Base-by-base conservation (phyloP, 2,797 vertebrate species). In the Gymnocypris eckloni region DNA sequence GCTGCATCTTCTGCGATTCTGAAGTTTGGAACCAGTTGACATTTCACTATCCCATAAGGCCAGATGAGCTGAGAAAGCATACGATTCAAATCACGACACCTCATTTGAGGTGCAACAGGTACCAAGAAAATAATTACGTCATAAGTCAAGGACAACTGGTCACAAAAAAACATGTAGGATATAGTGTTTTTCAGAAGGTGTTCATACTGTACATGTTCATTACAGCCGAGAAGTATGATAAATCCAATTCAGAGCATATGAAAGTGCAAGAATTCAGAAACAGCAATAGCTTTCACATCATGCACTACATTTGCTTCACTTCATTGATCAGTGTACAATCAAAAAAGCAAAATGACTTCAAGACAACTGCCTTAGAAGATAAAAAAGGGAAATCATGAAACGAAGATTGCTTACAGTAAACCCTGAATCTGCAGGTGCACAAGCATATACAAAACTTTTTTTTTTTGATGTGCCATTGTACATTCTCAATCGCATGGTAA, bases 401-500 rank as follows among this genome's bases (percentile, higher is more conserved):
- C 3, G 0, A 45, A 61, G 56, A 61, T 18, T 79, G 39, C 54
- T 20, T 18, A 64, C 10, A 18, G 52, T 33, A 59, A 78, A 78
- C 20, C 20, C 56, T 79, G n/a, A 45, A 64, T 45, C 56, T 64
- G 39, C 56, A 79, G 77, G 77, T 79, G 56, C 77, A 64, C 22
- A 28, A 77, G 50, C 18, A 77, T 33, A 11, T 52, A 52, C 15
- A 18, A 33, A 59, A 41, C 22, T 6, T 79, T 16, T 59, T 16
- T 59, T 52, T 78, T 25, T 25, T 79, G 52, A 56, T 79, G 41
- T 80, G 59, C 64, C 33, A 52, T 79, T 28, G 28, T 70, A 48
- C 54, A 80, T 72, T 86, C 83, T 83, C 72, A 41, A 25, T 70
- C 45, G 78, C 72, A 70, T 73, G 70, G 83, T 80, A 85, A 87